phyloP scores from a whole-genome alignment of 2,797 vertebrate genomes.

The Natrix natrix region DNA sequence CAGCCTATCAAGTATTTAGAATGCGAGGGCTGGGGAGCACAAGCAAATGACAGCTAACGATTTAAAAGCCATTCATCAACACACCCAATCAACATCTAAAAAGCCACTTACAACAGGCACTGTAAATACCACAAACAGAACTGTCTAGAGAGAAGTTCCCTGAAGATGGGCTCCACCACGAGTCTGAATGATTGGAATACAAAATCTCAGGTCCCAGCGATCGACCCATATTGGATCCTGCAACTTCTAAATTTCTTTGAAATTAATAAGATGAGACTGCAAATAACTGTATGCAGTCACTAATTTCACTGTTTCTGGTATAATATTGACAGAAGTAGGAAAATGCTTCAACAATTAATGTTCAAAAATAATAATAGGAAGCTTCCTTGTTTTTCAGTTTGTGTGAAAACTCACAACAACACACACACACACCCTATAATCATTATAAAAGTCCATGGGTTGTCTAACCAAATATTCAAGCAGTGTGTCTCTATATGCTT shows the following conservation, averaged over 20 bases:
- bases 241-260: slow-evolving; percentile 5
- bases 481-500: slow-evolving; percentile 1
- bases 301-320: slow-evolving; percentile 3
- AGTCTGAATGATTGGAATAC: no score
- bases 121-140: no score
- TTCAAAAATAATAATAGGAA: slow-evolving; percentile 16
- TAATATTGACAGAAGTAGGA: neutral
- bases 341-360: slow-evolving; percentile 4
- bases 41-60: neutral
- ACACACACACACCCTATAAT: neutral
- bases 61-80: no score
- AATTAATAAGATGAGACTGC: slow-evolving; percentile 5
- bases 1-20: neutral
- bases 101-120: no score
- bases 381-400: slow-evolving; percentile 8
- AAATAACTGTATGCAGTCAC: slow-evolving; percentile 3
- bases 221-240: no score
- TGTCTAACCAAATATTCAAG: neutral
- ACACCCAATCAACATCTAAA: no score
- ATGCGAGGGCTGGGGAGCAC: neutral
- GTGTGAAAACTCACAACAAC: neutral
- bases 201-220: no score
- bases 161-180: no score
- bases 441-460: slow-evolving; percentile 10
- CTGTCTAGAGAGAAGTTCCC: no score